Base-by-base conservation (phyloP, 2,888 invertebrate species). In the Euproctis similis region DNA sequence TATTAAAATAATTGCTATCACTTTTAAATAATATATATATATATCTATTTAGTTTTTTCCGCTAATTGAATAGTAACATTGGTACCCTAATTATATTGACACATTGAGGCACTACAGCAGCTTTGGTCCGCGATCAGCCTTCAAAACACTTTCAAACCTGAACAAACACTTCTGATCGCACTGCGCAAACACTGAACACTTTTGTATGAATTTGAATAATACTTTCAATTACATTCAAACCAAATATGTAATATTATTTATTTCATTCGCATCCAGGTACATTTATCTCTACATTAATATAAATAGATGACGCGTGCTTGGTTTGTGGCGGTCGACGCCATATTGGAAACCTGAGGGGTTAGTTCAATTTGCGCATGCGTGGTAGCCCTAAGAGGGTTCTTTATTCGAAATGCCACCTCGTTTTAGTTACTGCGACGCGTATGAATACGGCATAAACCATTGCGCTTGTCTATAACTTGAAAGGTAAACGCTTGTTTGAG, bases 301-400 rank as follows among this genome's bases (percentile, higher is more conserved):
- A 69, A 75, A 75, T 67, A 75, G 42, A 56, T 44, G 53, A 61
- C 70, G 78, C 80, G 82, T 81, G 80, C 62, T 70, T 53, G 53
- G 61, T 63, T 69, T 61, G 62, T 75, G 81, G 78, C 80, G 78
- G 60, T 49, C 65, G 67, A 39, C 80, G 82, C 82, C 82, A 82
- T 82, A 80, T 82, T 82, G 80, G 66, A 70, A 50, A 70, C 51
- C 55, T 55, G 63, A 58, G 78, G 77, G 76, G 61, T 59, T 65
- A 10, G 43, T 55, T 44, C 24, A 36, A 33, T 53, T 55, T 40
- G 60, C 80, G 80, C 82, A 78, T 78, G 82, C 80, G 82, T 66
- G 27, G 19, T 61, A 56, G 56, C 59, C 60, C 54, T 55, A 34
- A 39, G 42, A 47, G 64, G 60, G 65, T 59, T 60, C 59, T 56